phyloP scores from a whole-genome alignment of 2,888 invertebrate genomes.

The Diarsia dahlii region DNA sequence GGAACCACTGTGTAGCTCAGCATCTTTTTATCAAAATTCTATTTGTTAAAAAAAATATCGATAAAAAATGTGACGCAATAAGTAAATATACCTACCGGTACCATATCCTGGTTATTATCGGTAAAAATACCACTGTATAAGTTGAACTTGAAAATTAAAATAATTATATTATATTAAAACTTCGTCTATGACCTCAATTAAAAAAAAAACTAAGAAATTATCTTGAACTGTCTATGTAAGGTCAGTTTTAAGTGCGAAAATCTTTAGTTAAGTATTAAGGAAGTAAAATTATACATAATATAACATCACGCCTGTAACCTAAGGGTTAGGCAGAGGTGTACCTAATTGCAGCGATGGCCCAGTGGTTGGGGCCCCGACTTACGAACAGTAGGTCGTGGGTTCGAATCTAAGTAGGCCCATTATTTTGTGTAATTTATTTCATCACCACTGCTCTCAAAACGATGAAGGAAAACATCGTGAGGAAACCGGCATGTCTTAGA shows the following conservation, averaged over 20 bases:
- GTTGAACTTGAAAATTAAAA: not conserved
- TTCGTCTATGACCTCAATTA: slow-evolving; percentile 20
- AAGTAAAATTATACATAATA: slow-evolving; percentile 4
- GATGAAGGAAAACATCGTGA: too few relatives aligned
- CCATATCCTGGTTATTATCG: not conserved
- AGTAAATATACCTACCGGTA: slow-evolving; percentile 20
- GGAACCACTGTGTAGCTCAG: not conserved
- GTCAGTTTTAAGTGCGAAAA: slow-evolving; percentile 30
- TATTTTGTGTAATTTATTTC: too few relatives aligned
- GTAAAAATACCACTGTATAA: not conserved
- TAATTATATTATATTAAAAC: not conserved
- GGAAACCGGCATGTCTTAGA: too few relatives aligned
- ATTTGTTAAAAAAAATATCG: not conserved
- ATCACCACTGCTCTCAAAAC: too few relatives aligned
- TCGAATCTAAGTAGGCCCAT: too few relatives aligned
- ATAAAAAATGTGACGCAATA: not conserved
- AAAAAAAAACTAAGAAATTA: slow-evolving; percentile 2
- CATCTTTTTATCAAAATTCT: not conserved
- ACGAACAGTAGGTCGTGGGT: too few relatives aligned
- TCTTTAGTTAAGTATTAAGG: slow-evolving; percentile 14
- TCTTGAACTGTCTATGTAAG: slow-evolving; percentile 28
- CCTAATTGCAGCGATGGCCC: not conserved
- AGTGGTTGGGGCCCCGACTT: too few relatives aligned
- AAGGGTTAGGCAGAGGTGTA: not conserved
- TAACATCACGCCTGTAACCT: not conserved